A percentile compares a stretch with the other conserved stretches of the same genome.
Evolutionary conservation across 2,888 invertebrate species (phyloP).

Genomic region (Drosophila borborema): DNA sequence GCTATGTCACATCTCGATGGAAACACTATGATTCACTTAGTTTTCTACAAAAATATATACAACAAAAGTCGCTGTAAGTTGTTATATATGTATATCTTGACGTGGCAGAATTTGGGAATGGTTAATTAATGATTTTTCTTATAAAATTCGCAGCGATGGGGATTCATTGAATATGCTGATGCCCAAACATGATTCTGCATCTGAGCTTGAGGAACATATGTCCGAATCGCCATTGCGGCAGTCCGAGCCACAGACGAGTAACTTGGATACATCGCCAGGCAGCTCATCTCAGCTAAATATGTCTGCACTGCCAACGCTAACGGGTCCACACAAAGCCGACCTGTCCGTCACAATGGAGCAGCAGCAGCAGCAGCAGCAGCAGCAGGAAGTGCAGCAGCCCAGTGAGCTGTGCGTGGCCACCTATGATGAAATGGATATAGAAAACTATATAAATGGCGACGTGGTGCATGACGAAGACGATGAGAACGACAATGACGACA

Average conservation of each 20-base stretch:
- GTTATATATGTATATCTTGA: background rate
- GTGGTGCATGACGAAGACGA: slow-evolving; percentile 66
- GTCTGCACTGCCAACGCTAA: slow-evolving; percentile 66
- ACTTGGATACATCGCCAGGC: slow-evolving; percentile 48
- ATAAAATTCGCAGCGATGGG: slow-evolving; percentile 55
- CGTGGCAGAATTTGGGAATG: background rate
- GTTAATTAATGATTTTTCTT: background rate
- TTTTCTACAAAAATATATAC: slow-evolving; percentile 82
- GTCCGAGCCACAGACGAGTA: slow-evolving; percentile 29
- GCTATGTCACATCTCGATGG: slow-evolving; percentile 78
- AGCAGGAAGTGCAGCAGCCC: slow-evolving; percentile 51
- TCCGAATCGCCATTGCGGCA: slow-evolving; percentile 37
- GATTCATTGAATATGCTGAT: slow-evolving; percentile 70
- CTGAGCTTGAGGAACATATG: slow-evolving; percentile 73
- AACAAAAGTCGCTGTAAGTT: slow-evolving; percentile 79
- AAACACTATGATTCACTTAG: slow-evolving; percentile 83
- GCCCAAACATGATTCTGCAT: slow-evolving; percentile 70
- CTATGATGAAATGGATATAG: slow-evolving; percentile 83
- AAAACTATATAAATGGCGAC: slow-evolving; percentile 81
- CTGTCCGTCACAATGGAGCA: slow-evolving; percentile 38
- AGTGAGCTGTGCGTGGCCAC: slow-evolving; percentile 65
- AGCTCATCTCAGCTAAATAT: slow-evolving; percentile 57
- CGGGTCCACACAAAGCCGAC: slow-evolving; percentile 67
- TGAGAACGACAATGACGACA: slow-evolving; percentile 59
- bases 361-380: slow-evolving; percentile 47